Conservation (phyloP, 1,140 invertebrate genomes). For the Grapholita molesta region DNA sequence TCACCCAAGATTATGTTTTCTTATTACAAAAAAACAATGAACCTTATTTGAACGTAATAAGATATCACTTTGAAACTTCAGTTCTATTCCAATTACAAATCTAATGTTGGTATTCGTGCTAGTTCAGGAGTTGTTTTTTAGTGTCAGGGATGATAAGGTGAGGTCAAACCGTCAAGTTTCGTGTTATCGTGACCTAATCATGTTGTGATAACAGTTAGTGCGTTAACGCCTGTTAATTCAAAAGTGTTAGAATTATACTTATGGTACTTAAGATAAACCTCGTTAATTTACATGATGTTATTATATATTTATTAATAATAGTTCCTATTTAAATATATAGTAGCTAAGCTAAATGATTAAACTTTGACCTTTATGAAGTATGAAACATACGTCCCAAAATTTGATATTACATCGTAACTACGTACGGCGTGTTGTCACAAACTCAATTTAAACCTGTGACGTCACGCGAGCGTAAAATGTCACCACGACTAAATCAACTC, state of each 20-base stretch:
- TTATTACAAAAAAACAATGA: neutral
- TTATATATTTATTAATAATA: too few species aligned
- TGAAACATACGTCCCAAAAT: neutral
- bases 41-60: neutral
- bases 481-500: neutral
- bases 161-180: neutral
- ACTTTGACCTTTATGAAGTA: too few species aligned
- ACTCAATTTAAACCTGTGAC: slow-evolving; percentile 9
- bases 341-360: too few species aligned
- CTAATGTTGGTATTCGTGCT: neutral
- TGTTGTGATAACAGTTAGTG: neutral
- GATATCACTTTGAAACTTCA: neutral
- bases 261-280: too few species aligned
- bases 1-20: neutral
- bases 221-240: neutral
- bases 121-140: neutral
- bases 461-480: neutral
- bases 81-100: neutral
- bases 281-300: too few species aligned
- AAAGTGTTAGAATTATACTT: too few species aligned
- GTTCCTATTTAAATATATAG: too few species aligned
- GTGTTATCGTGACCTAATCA: neutral
- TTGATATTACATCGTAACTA: neutral
- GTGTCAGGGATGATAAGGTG: neutral
- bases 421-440: neutral